Conservation (phyloP, 2,113 vertebrate genomes). For the Cyanocitta stelleri region DNA sequence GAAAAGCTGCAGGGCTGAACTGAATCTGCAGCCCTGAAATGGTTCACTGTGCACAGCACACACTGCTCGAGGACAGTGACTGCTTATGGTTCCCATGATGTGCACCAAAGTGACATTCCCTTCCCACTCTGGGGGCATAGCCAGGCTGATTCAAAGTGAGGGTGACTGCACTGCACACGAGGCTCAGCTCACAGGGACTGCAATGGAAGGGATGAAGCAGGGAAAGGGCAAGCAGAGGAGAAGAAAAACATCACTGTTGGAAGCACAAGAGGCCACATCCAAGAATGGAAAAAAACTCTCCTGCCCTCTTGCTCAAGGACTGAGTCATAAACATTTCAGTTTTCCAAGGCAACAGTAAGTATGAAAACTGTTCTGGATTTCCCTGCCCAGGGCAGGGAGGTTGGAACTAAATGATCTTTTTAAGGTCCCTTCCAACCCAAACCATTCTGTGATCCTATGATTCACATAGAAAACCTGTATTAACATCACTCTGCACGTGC, state of each 20-base stretch:
- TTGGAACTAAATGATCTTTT: not conserved
- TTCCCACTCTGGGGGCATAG: not conserved
- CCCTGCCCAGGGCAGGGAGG: not conserved
- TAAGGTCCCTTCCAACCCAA: not conserved
- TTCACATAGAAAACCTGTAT: not conserved
- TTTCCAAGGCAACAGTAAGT: constrained; percentile 21
- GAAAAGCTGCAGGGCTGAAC: constrained; percentile 1
- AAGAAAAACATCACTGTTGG: not conserved
- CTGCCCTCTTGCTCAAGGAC: not conserved
- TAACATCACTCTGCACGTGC: not conserved
- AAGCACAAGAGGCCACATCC: not conserved
- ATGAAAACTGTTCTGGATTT: not conserved
- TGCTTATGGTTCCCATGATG: not conserved
- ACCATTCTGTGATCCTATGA: not conserved
- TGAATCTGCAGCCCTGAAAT: not conserved
- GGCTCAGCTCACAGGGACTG: not conserved
- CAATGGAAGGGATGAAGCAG: not conserved
- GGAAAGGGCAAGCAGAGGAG: not conserved
- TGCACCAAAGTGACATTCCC: not conserved
- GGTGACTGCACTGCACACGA: not conserved
- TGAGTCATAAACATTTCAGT: constrained; percentile 15
- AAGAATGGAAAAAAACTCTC: not conserved
- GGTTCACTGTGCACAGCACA: not conserved
- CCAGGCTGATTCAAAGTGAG: not conserved
- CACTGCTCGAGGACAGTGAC: not conserved